Percentiles rank a stretch among this genome's conserved stretches.
Conservation (phyloP, 1,140 invertebrate species). For the Dufourea novaeangliae region DNA sequence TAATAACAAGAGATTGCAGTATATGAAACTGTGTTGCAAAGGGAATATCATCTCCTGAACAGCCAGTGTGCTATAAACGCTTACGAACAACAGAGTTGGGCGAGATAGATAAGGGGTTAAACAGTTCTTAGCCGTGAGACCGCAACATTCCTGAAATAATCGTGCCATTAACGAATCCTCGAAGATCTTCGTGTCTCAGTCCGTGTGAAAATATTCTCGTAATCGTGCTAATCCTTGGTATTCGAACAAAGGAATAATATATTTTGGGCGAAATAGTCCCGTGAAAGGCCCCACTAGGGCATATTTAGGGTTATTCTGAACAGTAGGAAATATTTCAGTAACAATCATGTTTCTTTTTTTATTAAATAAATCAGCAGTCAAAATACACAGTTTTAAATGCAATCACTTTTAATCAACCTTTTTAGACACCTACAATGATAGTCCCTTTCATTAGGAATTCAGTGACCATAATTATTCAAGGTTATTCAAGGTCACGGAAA, state of each 20-base stretch:
- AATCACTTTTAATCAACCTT: no score
- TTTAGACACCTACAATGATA: no score
- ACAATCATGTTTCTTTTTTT: no score
- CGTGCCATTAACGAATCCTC: conserved; percentile 72
- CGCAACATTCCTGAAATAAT: conserved; percentile 75
- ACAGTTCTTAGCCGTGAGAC: conserved; percentile 72
- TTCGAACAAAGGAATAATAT: neutral
- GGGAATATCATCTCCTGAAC: conserved; percentile 43
- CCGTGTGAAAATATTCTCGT: conserved; percentile 60
- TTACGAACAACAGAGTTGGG: conserved; percentile 47
- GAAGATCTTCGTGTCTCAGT: conserved; percentile 41
- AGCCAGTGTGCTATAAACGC: conserved; percentile 45
- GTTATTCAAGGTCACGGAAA: no score
- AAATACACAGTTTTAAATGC: no score
- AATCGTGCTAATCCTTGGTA: neutral
- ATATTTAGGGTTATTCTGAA: no score
- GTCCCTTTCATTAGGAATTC: no score
- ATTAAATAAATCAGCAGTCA: no score
- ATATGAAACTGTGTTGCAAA: conserved; percentile 19
- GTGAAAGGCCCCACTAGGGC: no score
- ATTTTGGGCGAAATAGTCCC: no score
- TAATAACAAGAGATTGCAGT: conserved; percentile 62
- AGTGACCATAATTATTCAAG: no score
- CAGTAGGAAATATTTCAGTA: no score
- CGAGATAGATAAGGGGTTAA: conserved; percentile 73